Conservation (phyloP, 1,140 invertebrate species). For the Nymphalis io region DNA sequence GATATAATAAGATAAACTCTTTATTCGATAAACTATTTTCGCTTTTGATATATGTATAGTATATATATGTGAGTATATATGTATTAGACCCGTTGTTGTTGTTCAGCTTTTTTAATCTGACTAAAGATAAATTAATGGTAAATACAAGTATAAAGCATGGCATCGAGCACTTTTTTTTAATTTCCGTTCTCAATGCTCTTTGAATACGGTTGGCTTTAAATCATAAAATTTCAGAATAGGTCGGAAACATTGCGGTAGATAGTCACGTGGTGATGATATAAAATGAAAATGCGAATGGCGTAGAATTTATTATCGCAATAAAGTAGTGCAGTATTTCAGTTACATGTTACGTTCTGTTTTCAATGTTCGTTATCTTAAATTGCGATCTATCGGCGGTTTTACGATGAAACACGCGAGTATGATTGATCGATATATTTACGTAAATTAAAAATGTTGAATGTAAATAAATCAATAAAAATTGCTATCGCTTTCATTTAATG, state of each 20-base stretch:
- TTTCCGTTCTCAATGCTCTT: slow-evolving; percentile 1
- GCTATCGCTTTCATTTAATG: not conserved
- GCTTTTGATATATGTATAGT: no score
- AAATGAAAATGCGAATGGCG: slow-evolving; percentile 32
- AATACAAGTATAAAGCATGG: no score
- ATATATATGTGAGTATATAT: no score
- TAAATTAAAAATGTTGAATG: not conserved
- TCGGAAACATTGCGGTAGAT: slow-evolving; percentile 28
- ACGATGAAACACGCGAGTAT: slow-evolving; percentile 20
- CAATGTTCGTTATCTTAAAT: slow-evolving; percentile 33
- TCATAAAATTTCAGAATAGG: slow-evolving; percentile 33
- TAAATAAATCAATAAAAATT: not conserved
- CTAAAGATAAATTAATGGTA: no score
- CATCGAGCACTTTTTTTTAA: not conserved
- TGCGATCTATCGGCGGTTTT: slow-evolving; percentile 35
- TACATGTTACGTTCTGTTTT: slow-evolving; percentile 27
- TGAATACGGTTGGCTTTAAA: slow-evolving; percentile 22
- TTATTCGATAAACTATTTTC: no score
- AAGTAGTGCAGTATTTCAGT: slow-evolving; percentile 38
- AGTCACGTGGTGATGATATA: slow-evolving; percentile 37
- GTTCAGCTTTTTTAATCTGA: no score
- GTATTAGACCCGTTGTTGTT: no score
- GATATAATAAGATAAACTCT: no score
- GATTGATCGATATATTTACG: slow-evolving; percentile 18
- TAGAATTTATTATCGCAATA: slow-evolving; percentile 38